phyloP scores from a whole-genome alignment of 2,888 invertebrate species.

The Nasonia oneida region DNA sequence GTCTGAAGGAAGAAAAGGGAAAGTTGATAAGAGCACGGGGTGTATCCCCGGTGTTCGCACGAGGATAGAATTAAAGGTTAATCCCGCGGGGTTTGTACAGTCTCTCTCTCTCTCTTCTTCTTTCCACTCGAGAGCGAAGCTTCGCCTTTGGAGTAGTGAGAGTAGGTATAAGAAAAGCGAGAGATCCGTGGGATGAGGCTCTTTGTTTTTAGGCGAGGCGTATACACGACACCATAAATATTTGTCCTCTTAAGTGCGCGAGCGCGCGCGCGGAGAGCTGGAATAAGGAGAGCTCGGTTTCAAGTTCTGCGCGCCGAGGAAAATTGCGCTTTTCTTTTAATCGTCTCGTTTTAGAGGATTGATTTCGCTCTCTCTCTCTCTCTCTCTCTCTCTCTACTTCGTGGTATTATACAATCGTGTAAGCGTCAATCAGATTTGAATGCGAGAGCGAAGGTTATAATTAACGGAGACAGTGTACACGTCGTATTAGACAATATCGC shows the following conservation, averaged over 20 bases:
- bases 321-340: conserved; percentile 31
- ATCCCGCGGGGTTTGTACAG: conserved; percentile 73
- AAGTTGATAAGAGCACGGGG: conserved; percentile 43
- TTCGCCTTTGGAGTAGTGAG: not conserved
- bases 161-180: not conserved
- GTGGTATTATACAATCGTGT: no score
- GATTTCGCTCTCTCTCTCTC: not conserved
- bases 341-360: conserved; percentile 14
- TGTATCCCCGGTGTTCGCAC: conserved; percentile 66
- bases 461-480: conserved; percentile 31
- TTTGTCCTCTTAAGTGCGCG: conserved; percentile 74
- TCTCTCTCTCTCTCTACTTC: no score
- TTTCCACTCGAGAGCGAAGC: conserved; percentile 49
- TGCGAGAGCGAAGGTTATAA: not conserved
- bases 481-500: not conserved
- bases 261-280: conserved; percentile 39
- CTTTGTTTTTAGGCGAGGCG: conserved; percentile 52
- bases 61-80: conserved; percentile 79
- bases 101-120: conserved; percentile 27
- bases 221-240: conserved; percentile 73
- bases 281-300: conserved; percentile 67
- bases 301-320: not conserved
- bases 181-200: conserved; percentile 33
- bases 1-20: conserved; percentile 37
- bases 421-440: not conserved